phyloP scores from a whole-genome alignment of 2,888 invertebrate species.

The Hemicrepidius hirtus region DNA sequence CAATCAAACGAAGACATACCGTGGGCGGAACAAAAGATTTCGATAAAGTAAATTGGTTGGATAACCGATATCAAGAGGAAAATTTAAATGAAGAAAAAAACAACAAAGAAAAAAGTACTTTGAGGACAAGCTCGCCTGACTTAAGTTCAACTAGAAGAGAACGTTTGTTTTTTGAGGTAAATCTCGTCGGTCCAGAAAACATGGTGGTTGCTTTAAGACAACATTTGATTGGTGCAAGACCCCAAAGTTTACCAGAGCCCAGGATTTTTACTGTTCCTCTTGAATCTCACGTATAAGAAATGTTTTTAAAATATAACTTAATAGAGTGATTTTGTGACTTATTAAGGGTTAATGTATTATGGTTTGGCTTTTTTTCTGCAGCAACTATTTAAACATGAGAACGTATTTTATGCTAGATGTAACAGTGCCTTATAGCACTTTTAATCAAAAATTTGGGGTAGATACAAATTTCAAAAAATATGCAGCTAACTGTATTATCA shows the following conservation, averaged over 20 bases:
- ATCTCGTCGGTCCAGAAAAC: constrained; percentile 73
- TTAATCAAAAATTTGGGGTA: constrained; percentile 8
- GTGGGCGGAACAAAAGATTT: constrained; percentile 95
- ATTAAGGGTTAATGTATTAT: constrained; percentile 27
- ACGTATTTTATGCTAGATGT: constrained; percentile 4
- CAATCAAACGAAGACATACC: constrained; percentile 92
- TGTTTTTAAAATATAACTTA: constrained; percentile 13
- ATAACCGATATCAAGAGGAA: constrained; percentile 74
- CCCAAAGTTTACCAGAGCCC: constrained; percentile 74
- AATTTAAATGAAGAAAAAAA: constrained; percentile 65
- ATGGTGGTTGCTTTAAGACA: constrained; percentile 72
- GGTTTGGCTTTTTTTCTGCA: constrained; percentile 34
- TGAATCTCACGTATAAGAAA: constrained; percentile 76
- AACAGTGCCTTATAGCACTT: constrained; percentile 44
- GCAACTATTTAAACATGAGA: constrained; percentile 6
- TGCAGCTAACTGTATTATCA: too few relatives aligned
- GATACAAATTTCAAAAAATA: not conserved
- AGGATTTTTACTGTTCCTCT: constrained; percentile 75
- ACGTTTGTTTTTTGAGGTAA: constrained; percentile 73
- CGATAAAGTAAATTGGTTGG: constrained; percentile 77
- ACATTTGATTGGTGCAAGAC: constrained; percentile 73
- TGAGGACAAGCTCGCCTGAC: constrained; percentile 79
- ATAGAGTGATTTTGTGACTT: constrained; percentile 47
- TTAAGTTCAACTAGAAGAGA: constrained; percentile 72
- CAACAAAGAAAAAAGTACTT: constrained; percentile 73